Evolutionary conservation across 2,888 invertebrate species (phyloP).

Genomic region (Ophion ellenae): DNA sequence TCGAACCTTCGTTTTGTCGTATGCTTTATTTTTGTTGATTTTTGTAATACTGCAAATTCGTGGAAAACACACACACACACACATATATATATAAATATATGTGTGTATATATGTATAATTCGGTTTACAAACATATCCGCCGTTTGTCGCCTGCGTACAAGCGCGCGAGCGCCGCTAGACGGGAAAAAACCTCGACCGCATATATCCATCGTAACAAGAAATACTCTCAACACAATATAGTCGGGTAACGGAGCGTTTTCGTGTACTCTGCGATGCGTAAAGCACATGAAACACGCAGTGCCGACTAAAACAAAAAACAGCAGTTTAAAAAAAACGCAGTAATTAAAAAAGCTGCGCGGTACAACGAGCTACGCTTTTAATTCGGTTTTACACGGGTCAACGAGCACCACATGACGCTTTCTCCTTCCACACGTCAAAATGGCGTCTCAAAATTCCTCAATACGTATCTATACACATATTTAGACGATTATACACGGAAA

Average conservation of each 20-base stretch:
- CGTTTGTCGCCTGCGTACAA: background rate
- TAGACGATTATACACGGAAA: background rate
- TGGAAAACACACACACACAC: conserved; percentile 3
- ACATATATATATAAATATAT: background rate
- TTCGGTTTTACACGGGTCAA: background rate
- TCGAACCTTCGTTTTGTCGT: background rate
- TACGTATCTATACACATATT: background rate
- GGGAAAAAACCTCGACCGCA: background rate
- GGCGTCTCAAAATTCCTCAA: background rate
- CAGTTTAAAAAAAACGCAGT: background rate
- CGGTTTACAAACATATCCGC: background rate
- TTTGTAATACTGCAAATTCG: conserved; percentile 43
- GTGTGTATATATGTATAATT: conserved; percentile 10
- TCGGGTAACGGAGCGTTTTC: background rate
- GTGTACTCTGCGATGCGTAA: background rate
- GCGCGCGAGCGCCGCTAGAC: conserved; percentile 1
- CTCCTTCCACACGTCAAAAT: background rate
- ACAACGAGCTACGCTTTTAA: background rate
- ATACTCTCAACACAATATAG: background rate
- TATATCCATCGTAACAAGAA: background rate
- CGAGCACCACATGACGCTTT: background rate
- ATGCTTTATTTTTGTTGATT: background rate
- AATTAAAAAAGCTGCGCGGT: background rate
- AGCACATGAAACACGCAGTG: background rate
- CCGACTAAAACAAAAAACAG: background rate